A percentile compares a stretch with the other conserved stretches of the same genome.
Conservation (phyloP, 2,113 vertebrate species). For the Puma concolor region DNA sequence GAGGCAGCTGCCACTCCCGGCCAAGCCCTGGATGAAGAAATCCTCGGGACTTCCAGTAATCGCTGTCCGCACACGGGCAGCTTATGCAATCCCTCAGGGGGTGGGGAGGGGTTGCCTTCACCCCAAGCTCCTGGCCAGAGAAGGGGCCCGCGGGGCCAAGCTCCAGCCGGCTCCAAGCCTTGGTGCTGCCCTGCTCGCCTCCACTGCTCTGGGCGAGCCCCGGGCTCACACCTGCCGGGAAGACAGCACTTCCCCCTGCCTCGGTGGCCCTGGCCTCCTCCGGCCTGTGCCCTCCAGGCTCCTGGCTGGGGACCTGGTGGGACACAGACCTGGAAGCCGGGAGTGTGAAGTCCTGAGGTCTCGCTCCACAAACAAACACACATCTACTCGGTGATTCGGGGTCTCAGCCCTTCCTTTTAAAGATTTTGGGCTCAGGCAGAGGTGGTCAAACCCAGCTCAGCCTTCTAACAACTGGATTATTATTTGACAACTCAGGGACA, state of each 20-base stretch:
- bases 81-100: constrained; percentile 49
- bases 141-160: background rate
- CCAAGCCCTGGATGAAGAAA: constrained; percentile 68
- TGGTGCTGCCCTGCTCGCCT: background rate
- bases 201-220: background rate
- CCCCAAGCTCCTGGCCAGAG: background rate
- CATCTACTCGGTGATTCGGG: background rate
- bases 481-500: background rate
- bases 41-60: constrained; percentile 74
- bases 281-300: background rate
- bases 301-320: background rate
- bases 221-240: background rate
- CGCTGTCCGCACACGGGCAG: background rate
- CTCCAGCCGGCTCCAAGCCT: background rate
- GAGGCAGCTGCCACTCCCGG: constrained; percentile 50
- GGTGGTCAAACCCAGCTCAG: background rate
- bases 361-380: too few relatives aligned
- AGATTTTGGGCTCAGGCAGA: background rate
- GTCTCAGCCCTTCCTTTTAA: background rate
- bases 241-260: background rate
- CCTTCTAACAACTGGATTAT: background rate
- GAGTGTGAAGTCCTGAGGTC: background rate
- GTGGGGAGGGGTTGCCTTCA: background rate
- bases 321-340: background rate
- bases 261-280: background rate